A percentile compares a stretch with the other conserved stretches of the same genome.
Conservation (phyloP, 2,113 vertebrate species). For the Trogon surrucura region DNA sequence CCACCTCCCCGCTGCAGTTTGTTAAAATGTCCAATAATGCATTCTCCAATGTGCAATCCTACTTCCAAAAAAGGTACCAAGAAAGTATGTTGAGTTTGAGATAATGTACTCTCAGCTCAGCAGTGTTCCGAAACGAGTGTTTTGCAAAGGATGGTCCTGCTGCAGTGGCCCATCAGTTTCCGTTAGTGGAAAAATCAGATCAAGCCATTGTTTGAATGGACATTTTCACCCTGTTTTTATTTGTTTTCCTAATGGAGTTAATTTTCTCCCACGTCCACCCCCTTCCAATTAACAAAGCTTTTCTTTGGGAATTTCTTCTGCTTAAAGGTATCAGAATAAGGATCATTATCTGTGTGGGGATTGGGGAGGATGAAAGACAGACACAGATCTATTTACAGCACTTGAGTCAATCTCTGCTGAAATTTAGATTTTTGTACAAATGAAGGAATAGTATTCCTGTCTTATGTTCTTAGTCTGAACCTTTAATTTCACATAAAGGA, state of each 20-base stretch:
- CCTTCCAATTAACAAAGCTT: background rate
- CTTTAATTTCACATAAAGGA: background rate
- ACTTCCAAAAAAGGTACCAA: background rate
- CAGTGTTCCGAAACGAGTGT: background rate
- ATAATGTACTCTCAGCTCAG: background rate
- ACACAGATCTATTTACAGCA: background rate
- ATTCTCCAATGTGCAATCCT: background rate
- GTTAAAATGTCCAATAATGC: background rate
- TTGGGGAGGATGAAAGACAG: background rate
- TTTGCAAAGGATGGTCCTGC: background rate
- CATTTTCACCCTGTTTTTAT: background rate
- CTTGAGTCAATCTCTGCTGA: background rate
- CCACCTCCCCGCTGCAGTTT: background rate
- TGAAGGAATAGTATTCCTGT: background rate
- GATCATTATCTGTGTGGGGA: background rate
- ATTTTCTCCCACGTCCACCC: fast-evolving
- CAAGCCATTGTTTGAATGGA: background rate
- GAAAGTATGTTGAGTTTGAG: background rate
- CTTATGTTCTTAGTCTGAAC: background rate
- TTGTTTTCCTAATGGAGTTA: background rate
- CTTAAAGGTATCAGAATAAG: background rate
- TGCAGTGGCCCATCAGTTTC: background rate
- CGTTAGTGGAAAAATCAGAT: background rate
- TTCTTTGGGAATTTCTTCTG: background rate
- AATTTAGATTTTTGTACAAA: background rate